Evolutionary conservation across 2,113 vertebrate species (phyloP), one percentile per base, ranked within the genome.

Genomic region (Prunella himalayana): DNA sequence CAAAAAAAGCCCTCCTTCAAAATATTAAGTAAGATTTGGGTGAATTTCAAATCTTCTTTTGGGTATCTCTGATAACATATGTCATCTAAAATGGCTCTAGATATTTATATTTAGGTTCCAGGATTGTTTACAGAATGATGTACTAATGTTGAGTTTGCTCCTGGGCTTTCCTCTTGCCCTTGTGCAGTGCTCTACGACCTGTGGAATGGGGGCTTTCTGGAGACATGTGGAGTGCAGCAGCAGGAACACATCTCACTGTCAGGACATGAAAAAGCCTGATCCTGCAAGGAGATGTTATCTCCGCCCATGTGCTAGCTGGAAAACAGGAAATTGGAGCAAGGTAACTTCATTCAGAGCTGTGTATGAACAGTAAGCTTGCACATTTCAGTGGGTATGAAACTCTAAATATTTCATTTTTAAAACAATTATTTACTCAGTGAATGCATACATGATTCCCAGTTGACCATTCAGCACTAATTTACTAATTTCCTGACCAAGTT

Each of bases 191-290:
- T 99, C 99, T 13, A 98, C 99, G 23, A 98, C 98, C 0, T 99
- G 99, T 77, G 99, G 99, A 19, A 93, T 99, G n/a, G 99, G 99
- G 12, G 98, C 98, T 44, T 98, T 99, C 85, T 99, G 99, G 99
- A 98, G 99, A 53, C 95, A 44, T 0, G 98, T 99, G 24, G 89
- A 94, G 65, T 99, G 99, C 95, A 99, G 98, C 97, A 98, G 99
- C n/a, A 80, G 80, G 24, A 95, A 90, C 4, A 96, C 98, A 0
- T 92, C 97, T 3, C 98, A 98, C 96, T 99, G 99, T 57, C 94
- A 95, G 41, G 94, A 88, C 66, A 42, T 86, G 11, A 98, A 98
- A 95, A 99, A 97, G 92, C 99, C 99, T 2, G 99, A 99, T 88
- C 97, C 98, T 18, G 98, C 99, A 8, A 98, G 98, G 59, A 99